Conservation (phyloP, 2,888 invertebrate species). For the Parochlus steinenii region DNA sequence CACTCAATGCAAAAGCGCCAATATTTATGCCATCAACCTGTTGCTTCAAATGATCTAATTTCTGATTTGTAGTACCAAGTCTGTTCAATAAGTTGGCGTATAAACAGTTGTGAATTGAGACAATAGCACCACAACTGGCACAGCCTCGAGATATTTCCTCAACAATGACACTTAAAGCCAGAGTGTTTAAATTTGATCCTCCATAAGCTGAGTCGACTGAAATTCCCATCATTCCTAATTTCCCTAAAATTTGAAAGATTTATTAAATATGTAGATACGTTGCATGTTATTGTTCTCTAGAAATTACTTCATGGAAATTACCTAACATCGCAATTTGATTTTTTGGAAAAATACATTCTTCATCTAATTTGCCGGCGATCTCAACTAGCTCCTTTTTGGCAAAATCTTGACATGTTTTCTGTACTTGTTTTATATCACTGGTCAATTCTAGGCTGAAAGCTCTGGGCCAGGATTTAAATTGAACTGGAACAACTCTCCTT, state of each 20-base stretch:
- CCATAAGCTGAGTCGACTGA: constrained; percentile 45
- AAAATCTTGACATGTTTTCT: no score
- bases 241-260: constrained; percentile 48
- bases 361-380: constrained; percentile 2
- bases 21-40: constrained; percentile 41
- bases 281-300: no score
- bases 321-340: constrained; percentile 4
- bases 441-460: no score
- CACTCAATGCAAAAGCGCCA: constrained; percentile 68
- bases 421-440: no score
- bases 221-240: constrained; percentile 53
- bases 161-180: constrained; percentile 54
- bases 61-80: constrained; percentile 48
- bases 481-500: no score
- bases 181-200: constrained; percentile 49
- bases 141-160: constrained; percentile 65
- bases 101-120: constrained; percentile 63
- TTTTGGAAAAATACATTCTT: background rate
- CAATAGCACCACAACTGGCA: constrained; percentile 57
- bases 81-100: constrained; percentile 51
- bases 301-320: no score
- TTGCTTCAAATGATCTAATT: constrained; percentile 42
- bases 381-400: no score
- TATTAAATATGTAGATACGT: no score
- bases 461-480: no score